Evolutionary conservation across 53 echinoderm and acorn worm genomes (phyloP), one percentile per base, ranked within the genome.

Genomic region (Echinometra lucunter): DNA sequence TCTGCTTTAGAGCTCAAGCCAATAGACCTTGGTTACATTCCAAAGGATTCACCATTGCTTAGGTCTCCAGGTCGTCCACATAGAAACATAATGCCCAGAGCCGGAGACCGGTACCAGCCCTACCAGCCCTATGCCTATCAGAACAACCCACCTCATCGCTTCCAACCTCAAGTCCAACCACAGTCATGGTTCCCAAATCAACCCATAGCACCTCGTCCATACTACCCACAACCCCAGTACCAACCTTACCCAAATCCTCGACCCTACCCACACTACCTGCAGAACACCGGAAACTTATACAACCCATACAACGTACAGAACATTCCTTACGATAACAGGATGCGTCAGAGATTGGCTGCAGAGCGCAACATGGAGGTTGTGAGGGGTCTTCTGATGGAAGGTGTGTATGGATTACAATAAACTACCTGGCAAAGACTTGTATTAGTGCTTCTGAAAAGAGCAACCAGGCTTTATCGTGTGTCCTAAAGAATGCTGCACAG

Each of bases 281-380:
- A 34, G 32, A 34, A 44, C 72, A 16, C 69, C 35, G 44, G 78
- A 44, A 16, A 37, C 28, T 34, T 49, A 57, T 38, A 1, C 92
- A 92, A 74, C 34, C 92, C 92, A 7, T 58, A 75, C 45, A 53
- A 57, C 57, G 6, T 55, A 11, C 78, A 49, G 35, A 56, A 53
- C 60, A 32, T 45, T 2, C 53, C 57, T 34, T 74, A 92, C 74
- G 80, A 74, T 34, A 74, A 53, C 32, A 15, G 93, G 2, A 92
- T 94, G n/a, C 82, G 85, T 49, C 94, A 94, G 38, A 38, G 94
- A 6, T 40, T 94, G 56, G 94, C 63, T 42, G 82, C 94, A 15
- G 94, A 94, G 40, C 94, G 94, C 47, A 83, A 82, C 85, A 83
- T 63, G 60, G 83, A 94, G 23, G 82, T 94, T 37, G 66, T 58